A percentile compares a stretch with the other conserved stretches of the same genome.
These are phyloP conservation scores for Nothoprocta perdicaria DNA, from an alignment of 2,113 vertebrate species.

Conservation along the genomic window DNA sequence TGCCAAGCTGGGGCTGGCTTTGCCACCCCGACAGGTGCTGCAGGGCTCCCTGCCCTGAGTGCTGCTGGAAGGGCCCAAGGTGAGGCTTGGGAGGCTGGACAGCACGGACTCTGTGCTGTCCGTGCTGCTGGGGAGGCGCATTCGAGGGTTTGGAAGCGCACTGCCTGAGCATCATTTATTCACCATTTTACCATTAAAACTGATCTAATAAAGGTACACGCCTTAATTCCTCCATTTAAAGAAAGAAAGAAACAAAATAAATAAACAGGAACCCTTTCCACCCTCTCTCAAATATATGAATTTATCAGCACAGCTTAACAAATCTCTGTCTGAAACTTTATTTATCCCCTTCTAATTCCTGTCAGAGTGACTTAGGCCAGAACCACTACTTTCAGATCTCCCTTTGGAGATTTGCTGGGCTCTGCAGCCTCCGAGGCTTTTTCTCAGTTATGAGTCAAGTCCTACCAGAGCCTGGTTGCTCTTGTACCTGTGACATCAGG, in stretches of 20 bases:
- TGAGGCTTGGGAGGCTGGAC: too few species aligned
- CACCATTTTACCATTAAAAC: not conserved
- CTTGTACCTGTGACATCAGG: not conserved
- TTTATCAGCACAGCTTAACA: not conserved
- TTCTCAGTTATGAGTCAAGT: not conserved
- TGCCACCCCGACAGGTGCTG: not conserved
- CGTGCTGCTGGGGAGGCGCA: not conserved
- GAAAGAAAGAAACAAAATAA: not conserved
- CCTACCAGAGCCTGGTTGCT: not conserved
- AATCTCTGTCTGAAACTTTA: not conserved
- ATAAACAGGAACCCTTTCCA: not conserved
- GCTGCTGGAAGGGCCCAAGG: not conserved
- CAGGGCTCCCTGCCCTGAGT: fast-evolving
- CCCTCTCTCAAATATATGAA: not conserved
- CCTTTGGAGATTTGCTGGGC: not conserved
- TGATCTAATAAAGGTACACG: not conserved
- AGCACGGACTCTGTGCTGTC: not conserved
- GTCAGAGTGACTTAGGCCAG: not conserved
- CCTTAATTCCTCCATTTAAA: not conserved
- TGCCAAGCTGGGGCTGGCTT: fast-evolving
- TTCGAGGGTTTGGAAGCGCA: not conserved
- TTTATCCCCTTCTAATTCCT: not conserved
- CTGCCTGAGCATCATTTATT: not conserved
- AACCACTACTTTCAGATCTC: not conserved
- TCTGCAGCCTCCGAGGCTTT: not conserved